phyloP scores from a whole-genome alignment of 2,113 vertebrate species.

The Cromileptes altivelis region DNA sequence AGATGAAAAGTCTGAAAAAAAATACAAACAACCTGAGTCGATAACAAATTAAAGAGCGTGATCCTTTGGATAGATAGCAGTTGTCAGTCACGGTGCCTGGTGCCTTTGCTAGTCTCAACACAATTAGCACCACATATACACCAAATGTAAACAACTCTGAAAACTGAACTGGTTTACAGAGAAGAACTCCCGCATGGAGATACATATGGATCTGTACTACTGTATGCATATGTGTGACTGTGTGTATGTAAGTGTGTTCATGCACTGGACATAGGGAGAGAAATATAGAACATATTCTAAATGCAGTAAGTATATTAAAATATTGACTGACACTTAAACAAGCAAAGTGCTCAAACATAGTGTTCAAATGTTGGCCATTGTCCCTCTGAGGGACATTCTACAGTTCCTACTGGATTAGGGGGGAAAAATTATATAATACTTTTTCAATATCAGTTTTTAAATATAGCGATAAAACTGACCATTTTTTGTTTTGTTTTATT shows the following conservation, averaged over 20 bases:
- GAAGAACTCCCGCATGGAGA: neutral
- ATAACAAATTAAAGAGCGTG: constrained; percentile 82
- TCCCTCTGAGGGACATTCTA: no score
- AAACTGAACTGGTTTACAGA: no score
- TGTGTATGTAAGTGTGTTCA: neutral
- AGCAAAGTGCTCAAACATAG: neutral
- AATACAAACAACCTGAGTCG: constrained; percentile 62
- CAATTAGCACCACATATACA: constrained; percentile 67
- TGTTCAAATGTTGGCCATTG: neutral
- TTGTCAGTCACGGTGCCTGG: constrained; percentile 31
- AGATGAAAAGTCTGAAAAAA: constrained; percentile 39
- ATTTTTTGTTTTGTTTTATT: no score
- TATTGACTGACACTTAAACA: neutral
- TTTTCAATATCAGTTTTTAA: no score
- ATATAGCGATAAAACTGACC: no score
- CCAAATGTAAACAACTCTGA: no score
- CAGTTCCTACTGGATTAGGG: no score
- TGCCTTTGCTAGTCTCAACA: constrained; percentile 71
- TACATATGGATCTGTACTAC: neutral
- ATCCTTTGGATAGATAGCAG: constrained; percentile 59
- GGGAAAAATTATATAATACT: no score
- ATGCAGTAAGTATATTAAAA: no score
- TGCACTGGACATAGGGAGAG: neutral
- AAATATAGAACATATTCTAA: neutral
- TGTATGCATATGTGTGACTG: neutral